Conservation (phyloP, 2,113 vertebrate genomes). For the Tetraodon nigroviridis region DNA sequence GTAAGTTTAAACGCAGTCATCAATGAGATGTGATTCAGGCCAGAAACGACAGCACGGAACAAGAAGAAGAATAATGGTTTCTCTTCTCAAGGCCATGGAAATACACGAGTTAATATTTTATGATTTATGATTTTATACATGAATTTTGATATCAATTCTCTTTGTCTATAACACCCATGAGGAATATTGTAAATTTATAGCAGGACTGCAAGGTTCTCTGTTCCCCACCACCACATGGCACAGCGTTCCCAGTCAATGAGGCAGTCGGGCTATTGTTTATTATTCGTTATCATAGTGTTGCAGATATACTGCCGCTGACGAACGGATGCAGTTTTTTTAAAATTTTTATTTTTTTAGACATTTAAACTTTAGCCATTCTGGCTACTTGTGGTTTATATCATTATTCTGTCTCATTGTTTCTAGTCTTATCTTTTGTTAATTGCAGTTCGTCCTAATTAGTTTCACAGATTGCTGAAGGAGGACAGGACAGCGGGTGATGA, state of each 20-base stretch:
- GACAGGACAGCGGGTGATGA: no score
- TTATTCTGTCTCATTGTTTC: no score
- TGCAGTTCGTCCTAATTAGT: no score
- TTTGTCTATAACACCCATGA: conserved; percentile 29
- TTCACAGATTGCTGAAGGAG: no score
- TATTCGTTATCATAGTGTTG: neutral
- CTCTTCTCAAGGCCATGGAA: conserved; percentile 38
- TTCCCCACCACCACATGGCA: conserved; percentile 13
- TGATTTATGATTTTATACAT: conserved; percentile 45
- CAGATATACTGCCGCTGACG: neutral
- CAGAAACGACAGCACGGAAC: conserved; percentile 32
- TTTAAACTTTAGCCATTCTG: no score
- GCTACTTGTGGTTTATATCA: no score
- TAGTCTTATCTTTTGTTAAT: no score
- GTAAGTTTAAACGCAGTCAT: conserved; percentile 47
- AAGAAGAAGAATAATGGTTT: conserved; percentile 29
- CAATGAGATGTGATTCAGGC: conserved; percentile 42
- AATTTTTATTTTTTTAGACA: no score
- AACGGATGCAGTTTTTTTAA: neutral
- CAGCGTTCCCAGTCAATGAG: conserved; percentile 32
- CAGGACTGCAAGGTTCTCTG: conserved; percentile 13
- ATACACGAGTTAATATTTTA: conserved; percentile 52
- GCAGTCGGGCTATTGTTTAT: neutral
- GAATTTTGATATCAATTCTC: conserved; percentile 39
- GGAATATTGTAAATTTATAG: conserved; percentile 39